These are phyloP conservation scores for Panagrolaimus sp. DNA, from an alignment of 1,140 invertebrate species.

Conservation along the genomic window DNA sequence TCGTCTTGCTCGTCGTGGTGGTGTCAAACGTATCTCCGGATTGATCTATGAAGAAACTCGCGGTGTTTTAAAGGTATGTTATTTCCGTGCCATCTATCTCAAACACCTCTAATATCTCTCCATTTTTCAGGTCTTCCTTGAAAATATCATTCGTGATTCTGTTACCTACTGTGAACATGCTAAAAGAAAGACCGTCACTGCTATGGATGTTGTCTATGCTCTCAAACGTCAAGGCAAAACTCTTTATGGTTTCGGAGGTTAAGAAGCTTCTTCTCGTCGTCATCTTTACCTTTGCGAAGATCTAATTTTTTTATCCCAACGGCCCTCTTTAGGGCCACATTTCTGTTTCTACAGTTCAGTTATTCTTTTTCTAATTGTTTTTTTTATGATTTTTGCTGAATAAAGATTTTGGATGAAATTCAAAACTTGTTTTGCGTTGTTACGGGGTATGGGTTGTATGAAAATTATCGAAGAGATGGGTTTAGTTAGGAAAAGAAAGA, in stretches of 20 bases:
- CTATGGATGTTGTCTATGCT: constrained; percentile 53
- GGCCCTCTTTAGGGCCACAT: no score
- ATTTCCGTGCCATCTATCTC: constrained; percentile 49
- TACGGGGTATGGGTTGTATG: no score
- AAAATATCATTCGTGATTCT: constrained; percentile 75
- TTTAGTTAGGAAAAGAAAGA: no score
- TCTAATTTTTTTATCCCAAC: not conserved
- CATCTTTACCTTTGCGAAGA: not conserved
- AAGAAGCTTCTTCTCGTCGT: not conserved
- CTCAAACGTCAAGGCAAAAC: constrained; percentile 70
- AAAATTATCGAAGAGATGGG: no score
- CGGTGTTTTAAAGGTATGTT: constrained; percentile 62
- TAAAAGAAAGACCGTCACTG: constrained; percentile 75
- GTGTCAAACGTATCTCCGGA: constrained; percentile 73
- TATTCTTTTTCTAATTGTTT: no score
- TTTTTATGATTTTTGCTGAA: no score
- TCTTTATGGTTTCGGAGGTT: constrained; percentile 9
- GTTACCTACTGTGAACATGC: constrained; percentile 78
- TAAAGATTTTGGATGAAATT: no score
- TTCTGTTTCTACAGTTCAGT: no score
- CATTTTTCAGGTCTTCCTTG: constrained; percentile 65
- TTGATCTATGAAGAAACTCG: constrained; percentile 68
- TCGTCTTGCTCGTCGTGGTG: constrained; percentile 70
- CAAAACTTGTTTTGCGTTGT: no score
- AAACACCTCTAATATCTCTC: not conserved